Base-by-base conservation (phyloP, 2,888 invertebrate species). In the Vanessa cardui region DNA sequence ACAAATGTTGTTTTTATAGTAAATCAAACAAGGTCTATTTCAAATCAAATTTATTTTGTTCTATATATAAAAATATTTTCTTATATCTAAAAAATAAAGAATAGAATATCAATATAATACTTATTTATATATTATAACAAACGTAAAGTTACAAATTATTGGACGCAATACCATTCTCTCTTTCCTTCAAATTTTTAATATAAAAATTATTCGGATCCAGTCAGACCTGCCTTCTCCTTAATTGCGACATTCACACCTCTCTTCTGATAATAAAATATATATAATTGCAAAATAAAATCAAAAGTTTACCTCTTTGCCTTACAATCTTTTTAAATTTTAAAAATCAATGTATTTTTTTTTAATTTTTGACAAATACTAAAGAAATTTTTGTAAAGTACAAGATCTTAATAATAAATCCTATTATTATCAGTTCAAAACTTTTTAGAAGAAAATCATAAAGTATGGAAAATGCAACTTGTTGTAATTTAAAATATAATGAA, bases 51-150 rank as follows among this genome's bases (percentile, higher is more conserved):
- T 92, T 88, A 87, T 87, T 90, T 86, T 77, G 79, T 83, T 88
- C 83, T 87, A 88, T 90, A 90, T 90, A 87, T 85, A 83, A 88
- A 89, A 87, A 88, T 87, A 83, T 89, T 84, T 87, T 77, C 77
- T 82, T 87, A 87, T 84, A 78, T 87, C 86, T 90, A 89, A 80
- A 86, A 86, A 88, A 87, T 88, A 88, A 86, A 84, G 83, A 86
- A 88, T 90, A 89, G 83, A 85, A 89, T 90, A 89, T 89, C 86
- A 86, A 84, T 89, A 89, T 89, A 91, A 90, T 90, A 91, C 92
- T 80, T 78, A 78, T 74, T 88, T 87, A 89, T 81, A 74, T 69
- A 80, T 78, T 80, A 85, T 86, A 85, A 83, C 84, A 86, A 83
- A 80, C 77, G 73, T 82, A 79, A 83, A 82, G 80, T 81, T 83